phyloP scores from a whole-genome alignment of 2,113 vertebrate species.

The Solenodon paradoxus region DNA sequence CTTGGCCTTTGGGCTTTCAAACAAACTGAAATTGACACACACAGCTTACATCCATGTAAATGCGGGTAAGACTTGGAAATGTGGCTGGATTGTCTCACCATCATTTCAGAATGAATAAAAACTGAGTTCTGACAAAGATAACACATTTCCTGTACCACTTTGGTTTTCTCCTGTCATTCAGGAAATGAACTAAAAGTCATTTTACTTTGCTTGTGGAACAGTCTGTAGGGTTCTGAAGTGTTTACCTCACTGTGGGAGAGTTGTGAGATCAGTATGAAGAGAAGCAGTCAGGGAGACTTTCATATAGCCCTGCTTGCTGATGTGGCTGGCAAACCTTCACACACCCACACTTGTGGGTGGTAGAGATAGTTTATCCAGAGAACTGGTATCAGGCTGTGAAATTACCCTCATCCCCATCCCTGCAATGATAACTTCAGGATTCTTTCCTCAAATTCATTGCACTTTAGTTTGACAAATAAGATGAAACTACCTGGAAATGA shows the following conservation, averaged over 20 bases:
- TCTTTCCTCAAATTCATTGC: neutral
- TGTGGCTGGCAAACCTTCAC: neutral
- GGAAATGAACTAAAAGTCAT: neutral
- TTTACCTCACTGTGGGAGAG: neutral
- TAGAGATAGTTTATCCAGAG: neutral
- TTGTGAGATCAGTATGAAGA: neutral
- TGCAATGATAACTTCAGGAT: neutral
- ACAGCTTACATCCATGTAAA: neutral
- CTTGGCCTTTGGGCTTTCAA: slow-evolving; percentile 20
- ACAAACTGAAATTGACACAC: neutral
- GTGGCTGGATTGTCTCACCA: neutral
- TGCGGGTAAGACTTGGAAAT: neutral
- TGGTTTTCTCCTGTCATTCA: neutral
- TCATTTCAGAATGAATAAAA: neutral
- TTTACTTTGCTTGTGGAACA: neutral
- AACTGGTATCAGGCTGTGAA: neutral
- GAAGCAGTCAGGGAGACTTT: neutral
- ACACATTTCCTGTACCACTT: neutral
- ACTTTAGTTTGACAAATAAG: neutral
- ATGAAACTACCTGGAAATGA: neutral
- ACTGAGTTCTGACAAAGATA: neutral
- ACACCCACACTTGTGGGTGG: accelerated
- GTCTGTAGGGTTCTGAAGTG: neutral
- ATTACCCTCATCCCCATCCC: too few relatives aligned
- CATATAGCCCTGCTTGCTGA: neutral